Evolutionary conservation across 1,140 invertebrate genomes (phyloP), one percentile per base, ranked within the genome.

Genomic region (Streblospio benedicti): DNA sequence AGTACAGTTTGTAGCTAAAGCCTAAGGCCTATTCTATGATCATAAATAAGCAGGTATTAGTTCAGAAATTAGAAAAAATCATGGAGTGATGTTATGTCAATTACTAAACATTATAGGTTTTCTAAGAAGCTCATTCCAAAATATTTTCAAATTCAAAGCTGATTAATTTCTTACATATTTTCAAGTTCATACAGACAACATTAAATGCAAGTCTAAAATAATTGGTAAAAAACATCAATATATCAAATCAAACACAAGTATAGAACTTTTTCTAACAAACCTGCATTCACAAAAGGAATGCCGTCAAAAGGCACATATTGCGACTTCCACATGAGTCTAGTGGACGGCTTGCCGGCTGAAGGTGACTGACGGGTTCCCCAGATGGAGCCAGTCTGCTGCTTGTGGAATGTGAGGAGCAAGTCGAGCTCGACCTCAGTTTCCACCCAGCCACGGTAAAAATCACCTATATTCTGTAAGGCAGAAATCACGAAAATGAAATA

Each of bases 251-350:
- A 54, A 55, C 16, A 61, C 20, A 23, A 47, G n/a, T 20, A 23
- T 49, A 49, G 43, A 12, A 38, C 12, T 5, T 45, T 27, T 16
- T 14, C 33, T 25, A 14, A 61, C 64, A 55, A 64, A 75, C 76
- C 75, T 59, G 73, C 59, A 59, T 78, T 78, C 9, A 78, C 69
- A 66, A 78, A 78, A 16, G 76, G 76, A 33, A 77, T 71, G 6
- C 76, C 76, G 70, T 78, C 76, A 64, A 76, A 77, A 0, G 75
- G 76, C 16, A 77, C 76, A 67, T 78, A 78, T 56, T 78, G 76
- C 28, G 76, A 78, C 59, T 76, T 77, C 76, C 76, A 78, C 76
- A 78, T 78, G 6, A 78, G 66, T 45, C 76, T 54, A 18, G 73
- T 75, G 16, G 76, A 76, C 2, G 71, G 68, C 58, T 74, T 74